Conservation (phyloP, 2,888 invertebrate species). For the Podotricha telesiphe region DNA sequence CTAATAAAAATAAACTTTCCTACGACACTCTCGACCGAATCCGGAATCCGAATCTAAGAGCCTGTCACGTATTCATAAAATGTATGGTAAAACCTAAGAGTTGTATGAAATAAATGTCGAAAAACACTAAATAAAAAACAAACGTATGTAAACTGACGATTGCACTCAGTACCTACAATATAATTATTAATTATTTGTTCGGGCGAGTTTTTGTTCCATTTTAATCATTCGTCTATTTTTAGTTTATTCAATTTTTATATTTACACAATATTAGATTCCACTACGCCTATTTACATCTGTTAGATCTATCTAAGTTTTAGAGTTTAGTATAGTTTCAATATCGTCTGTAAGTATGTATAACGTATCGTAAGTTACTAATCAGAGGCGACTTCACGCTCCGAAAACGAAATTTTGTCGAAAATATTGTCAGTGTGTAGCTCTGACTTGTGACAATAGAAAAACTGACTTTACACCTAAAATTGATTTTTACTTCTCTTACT, state of each 20-base stretch:
- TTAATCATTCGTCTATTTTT: constrained; percentile 71
- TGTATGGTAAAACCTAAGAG: constrained; percentile 13
- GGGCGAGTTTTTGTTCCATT: constrained; percentile 82
- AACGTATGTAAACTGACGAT: constrained; percentile 70
- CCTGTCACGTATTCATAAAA: constrained; percentile 16
- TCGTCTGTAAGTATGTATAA: constrained; percentile 39
- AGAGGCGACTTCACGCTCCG: constrained; percentile 72
- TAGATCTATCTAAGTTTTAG: constrained; percentile 71
- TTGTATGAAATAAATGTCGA: constrained; percentile 47
- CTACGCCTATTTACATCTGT: constrained; percentile 77
- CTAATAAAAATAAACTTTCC: constrained; percentile 60
- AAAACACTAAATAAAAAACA: constrained; percentile 62
- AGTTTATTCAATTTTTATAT: constrained; percentile 62
- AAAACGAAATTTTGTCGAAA: constrained; percentile 51
- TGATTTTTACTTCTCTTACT: neutral
- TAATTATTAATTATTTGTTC: constrained; percentile 77
- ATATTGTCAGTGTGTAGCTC: constrained; percentile 16
- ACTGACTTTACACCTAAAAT: constrained; percentile 18
- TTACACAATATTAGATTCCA: constrained; percentile 70
- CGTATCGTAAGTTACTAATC: constrained; percentile 65
- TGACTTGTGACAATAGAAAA: constrained; percentile 4
- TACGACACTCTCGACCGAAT: neutral
- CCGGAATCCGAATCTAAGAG: neutral
- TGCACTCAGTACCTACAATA: constrained; percentile 71
- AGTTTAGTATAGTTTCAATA: constrained; percentile 46